Evolutionary conservation across 2,113 vertebrate species (phyloP).

Genomic region (Tilapia sparmanii): DNA sequence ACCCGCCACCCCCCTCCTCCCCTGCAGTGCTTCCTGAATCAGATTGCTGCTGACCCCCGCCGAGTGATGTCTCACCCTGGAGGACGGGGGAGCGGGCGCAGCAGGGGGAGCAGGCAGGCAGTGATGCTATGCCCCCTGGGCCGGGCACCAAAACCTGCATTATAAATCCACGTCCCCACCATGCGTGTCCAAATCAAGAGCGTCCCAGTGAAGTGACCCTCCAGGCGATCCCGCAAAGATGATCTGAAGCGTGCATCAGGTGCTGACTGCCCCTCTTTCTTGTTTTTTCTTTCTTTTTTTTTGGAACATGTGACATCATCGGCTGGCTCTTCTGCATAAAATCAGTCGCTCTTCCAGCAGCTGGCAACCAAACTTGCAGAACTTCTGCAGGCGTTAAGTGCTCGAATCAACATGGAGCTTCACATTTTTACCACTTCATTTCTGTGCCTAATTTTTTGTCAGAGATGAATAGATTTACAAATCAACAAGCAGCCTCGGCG

Average conservation of each 20-base stretch:
- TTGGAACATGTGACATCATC: background rate
- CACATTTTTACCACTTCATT: background rate
- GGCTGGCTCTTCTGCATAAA: background rate
- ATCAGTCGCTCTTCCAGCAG: background rate
- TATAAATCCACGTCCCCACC: slow-evolving; percentile 41
- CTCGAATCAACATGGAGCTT: slow-evolving; percentile 10
- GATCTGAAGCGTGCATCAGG: background rate
- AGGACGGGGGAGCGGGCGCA: slow-evolving; percentile 20
- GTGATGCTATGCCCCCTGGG: slow-evolving; percentile 33
- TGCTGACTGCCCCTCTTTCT: background rate
- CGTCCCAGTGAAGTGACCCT: background rate
- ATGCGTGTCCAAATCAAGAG: slow-evolving; percentile 4
- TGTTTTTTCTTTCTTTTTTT: background rate
- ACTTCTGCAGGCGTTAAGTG: background rate
- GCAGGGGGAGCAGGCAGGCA: slow-evolving; percentile 22
- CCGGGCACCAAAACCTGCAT: slow-evolving; percentile 36
- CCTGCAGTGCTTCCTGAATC: slow-evolving; percentile 53
- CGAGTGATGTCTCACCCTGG: slow-evolving; percentile 57
- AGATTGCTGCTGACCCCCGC: slow-evolving; percentile 55
- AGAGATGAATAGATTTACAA: slow-evolving; percentile 33
- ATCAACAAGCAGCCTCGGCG: slow-evolving; percentile 21
- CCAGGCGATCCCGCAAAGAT: background rate
- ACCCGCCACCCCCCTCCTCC: background rate
- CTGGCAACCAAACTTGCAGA: background rate
- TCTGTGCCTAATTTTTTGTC: background rate